phyloP scores from a whole-genome alignment of 2,888 invertebrate species.

The Hesperia comma region DNA sequence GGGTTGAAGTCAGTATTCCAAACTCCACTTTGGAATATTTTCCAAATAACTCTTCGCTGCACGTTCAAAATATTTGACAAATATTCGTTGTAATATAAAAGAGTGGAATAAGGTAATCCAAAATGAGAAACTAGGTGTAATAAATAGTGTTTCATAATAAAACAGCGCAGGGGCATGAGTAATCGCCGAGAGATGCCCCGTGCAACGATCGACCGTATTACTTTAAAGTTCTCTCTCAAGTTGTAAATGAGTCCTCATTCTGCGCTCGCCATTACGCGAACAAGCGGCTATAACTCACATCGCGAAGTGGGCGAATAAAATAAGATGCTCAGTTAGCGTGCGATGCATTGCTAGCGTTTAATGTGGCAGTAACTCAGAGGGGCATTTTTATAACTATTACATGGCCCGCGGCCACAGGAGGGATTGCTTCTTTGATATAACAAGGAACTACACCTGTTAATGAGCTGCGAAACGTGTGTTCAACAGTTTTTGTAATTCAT shows the following conservation, averaged over 20 bases:
- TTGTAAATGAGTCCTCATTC: slow-evolving; percentile 30
- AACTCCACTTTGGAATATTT: too few species aligned
- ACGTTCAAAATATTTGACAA: neutral
- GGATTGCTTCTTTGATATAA: neutral
- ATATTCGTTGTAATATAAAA: neutral
- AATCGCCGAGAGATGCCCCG: slow-evolving; percentile 1
- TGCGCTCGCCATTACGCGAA: slow-evolving; percentile 22
- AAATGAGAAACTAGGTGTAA: neutral
- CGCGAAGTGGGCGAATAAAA: slow-evolving; percentile 24
- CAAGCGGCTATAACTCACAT: slow-evolving; percentile 32
- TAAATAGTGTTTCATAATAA: slow-evolving; percentile 5
- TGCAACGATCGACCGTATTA: slow-evolving; percentile 23
- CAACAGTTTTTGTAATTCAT: neutral
- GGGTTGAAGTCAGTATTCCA: too few species aligned
- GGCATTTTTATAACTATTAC: slow-evolving; percentile 1
- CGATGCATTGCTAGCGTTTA: slow-evolving; percentile 16
- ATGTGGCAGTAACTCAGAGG: slow-evolving; percentile 14
- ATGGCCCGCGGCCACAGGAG: neutral
- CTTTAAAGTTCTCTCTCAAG: slow-evolving; percentile 29
- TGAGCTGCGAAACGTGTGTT: neutral
- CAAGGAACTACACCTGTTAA: neutral
- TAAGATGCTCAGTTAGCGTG: slow-evolving; percentile 33
- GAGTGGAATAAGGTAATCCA: neutral
- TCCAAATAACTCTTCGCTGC: too few species aligned
- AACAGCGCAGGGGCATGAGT: slow-evolving; percentile 10